phyloP scores from a whole-genome alignment of 2,888 invertebrate species.

The Heteromurus nitidus region DNA sequence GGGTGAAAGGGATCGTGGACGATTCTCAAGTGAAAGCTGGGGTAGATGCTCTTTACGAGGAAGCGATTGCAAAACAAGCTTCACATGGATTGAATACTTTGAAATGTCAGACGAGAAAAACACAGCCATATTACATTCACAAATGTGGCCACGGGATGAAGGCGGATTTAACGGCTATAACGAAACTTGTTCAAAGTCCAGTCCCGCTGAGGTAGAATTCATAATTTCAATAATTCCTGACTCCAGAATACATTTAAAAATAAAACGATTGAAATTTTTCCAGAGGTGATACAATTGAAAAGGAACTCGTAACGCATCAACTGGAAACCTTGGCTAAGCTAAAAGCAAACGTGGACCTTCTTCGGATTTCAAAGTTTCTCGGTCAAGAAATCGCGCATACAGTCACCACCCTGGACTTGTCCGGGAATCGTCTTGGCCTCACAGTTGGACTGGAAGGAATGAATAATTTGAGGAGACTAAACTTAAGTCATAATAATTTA shows the following conservation, averaged over 20 bases:
- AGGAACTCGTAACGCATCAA: slow-evolving; percentile 37
- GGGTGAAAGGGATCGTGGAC: slow-evolving; percentile 59
- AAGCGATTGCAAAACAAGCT: slow-evolving; percentile 20
- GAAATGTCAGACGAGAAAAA: background rate
- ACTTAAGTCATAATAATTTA: slow-evolving; percentile 72
- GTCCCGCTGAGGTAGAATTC: slow-evolving; percentile 13
- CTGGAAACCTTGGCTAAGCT: slow-evolving; percentile 58
- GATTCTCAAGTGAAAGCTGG: slow-evolving; percentile 67
- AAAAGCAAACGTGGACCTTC: slow-evolving; percentile 61
- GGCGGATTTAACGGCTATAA: slow-evolving; percentile 68
- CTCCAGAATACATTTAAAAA: too few relatives aligned
- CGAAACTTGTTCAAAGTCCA: slow-evolving; percentile 49
- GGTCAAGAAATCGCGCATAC: slow-evolving; percentile 63
- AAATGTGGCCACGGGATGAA: slow-evolving; percentile 69
- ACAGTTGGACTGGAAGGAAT: slow-evolving; percentile 69
- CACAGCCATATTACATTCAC: slow-evolving; percentile 59
- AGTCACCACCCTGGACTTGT: slow-evolving; percentile 70
- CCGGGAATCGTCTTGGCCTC: slow-evolving; percentile 68
- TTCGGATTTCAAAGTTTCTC: slow-evolving; percentile 66
- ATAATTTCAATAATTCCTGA: too few relatives aligned
- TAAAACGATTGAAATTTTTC: background rate
- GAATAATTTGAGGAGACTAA: slow-evolving; percentile 68
- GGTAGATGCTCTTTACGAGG: slow-evolving; percentile 55
- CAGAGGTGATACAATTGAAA: slow-evolving; percentile 51
- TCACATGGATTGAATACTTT: background rate